Base-by-base conservation (phyloP, 2,797 vertebrate genomes). In the Takifugu rubripes region DNA sequence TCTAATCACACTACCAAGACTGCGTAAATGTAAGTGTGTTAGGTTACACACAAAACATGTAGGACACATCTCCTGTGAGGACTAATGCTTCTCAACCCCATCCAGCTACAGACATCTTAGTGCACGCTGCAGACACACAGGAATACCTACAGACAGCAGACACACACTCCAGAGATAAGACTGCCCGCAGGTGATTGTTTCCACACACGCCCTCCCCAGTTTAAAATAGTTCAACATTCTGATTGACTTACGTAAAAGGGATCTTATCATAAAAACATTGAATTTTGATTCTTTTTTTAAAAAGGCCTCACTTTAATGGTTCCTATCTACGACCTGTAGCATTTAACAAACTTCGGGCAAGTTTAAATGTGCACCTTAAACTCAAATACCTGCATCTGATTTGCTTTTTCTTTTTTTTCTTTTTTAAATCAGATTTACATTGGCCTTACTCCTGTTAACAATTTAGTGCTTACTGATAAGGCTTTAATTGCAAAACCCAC, bases 1-100 rank as follows among this genome's bases (percentile, higher is more conserved):
- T 72, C 81, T 79, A 84, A 73, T 70, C 79, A 87, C 78, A 78
- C 70, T 84, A 87, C 79, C 78, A 84, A 54, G 33, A 79, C 74
- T 62, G 77, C 77, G 81, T 85, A 82, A 77, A 82, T 70, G 67
- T 59, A 64, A 83, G 58, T 75, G 65, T 65, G 73, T 84, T 85
- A 81, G 61, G 64, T 51, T 60, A 67, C 65, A 76, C 75, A 83
- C 78, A 88, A 66, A 55, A 77, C 57, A 66, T 45, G 77, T 52
- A 82, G 63, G 66, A 86, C 62, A 56, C 51, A 81, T 72, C 66
- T 85, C 59, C 66, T 74, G 71, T 70, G 69, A 76, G 78, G 69
- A 78, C 52, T 51, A 64, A 77, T 68, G 66, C 52, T 45, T 68
- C 55, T 73, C 61, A 46, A 68, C 70, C 81, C 59, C 15, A 6